Base-by-base conservation (phyloP, 2,888 invertebrate species). In the Colostygia pectinataria region DNA sequence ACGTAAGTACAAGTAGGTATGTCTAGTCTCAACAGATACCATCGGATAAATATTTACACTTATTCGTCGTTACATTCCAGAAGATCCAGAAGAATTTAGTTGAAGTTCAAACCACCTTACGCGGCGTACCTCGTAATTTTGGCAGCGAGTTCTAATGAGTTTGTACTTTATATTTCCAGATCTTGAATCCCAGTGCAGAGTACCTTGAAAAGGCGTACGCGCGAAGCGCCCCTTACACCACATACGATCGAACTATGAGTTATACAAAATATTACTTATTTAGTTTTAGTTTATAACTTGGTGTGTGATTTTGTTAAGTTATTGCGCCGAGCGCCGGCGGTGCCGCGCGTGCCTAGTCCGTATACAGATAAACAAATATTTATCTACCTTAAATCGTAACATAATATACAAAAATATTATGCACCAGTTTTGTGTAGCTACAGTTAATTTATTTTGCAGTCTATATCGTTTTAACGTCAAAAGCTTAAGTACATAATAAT, bases 231-330 rank as follows among this genome's bases (percentile, higher is more conserved):
- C 68, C 66, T 67, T 66, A 75, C 74, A 77, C 75, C 74, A 74
- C 80, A 71, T 74, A 78, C 74, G 62, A 75, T 75, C 71, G 71
- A 71, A 76, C 77, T 55, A 55, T 56, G 53, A 61, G 77, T 78
- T 76, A 76, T 78, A 80, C 77, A 73, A 83, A 82, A 80, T 77
- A 81, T 80, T 84, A 83, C 81, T 83, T 84, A 81, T 80, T 78
- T 84, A 87, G 83, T 72, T 75, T 78, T 85, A 87, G 83, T 80
- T 80, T 72, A 67, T 86, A 83, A 81, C 72, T 83, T 83, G 86
- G 87, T 89, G 89, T 88, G 88, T 87, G 86, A 88, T 83, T 83
- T 74, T 68, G 73, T 72, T 87, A 85, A 88, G 85, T 88, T 84
- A 86, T 85, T 81, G 83, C 84, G 86, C 81, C 76, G 77, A 79